These are phyloP conservation scores for Camelus bactrianus DNA, from an alignment of 2,113 vertebrate species.

Conservation along the genomic window DNA sequence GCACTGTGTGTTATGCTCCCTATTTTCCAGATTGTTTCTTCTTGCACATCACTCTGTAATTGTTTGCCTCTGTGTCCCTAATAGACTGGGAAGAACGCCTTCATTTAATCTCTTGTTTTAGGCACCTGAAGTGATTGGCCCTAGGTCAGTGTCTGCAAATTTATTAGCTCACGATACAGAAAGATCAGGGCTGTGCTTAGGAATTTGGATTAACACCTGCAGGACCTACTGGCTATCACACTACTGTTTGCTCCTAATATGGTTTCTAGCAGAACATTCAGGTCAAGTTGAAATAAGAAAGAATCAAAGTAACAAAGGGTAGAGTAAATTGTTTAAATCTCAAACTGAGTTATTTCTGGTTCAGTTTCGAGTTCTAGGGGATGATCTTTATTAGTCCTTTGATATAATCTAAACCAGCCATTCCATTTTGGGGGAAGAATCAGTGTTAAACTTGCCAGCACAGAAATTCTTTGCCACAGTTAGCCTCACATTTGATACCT, in stretches of 20 bases:
- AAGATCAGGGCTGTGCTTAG: neutral
- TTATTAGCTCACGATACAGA: conserved; percentile 4
- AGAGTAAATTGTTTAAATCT: conserved; percentile 54
- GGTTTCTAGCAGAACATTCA: conserved; percentile 1
- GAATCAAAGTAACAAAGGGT: neutral
- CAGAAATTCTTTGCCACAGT: conserved; percentile 1
- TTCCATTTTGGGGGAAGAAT: neutral
- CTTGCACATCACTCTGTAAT: neutral
- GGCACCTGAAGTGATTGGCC: neutral
- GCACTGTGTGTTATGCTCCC: neutral
- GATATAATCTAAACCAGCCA: conserved; percentile 35
- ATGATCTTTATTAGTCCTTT: conserved; percentile 31
- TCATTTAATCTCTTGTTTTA: conserved; percentile 45
- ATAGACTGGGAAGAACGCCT: neutral
- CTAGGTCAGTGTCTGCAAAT: neutral
- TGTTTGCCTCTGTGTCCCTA: neutral
- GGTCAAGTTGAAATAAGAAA: conserved; percentile 50
- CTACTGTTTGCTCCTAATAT: conserved; percentile 14
- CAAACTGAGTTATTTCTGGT: conserved; percentile 38
- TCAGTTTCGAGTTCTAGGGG: conserved; percentile 23
- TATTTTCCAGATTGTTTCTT: neutral
- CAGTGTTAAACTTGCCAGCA: neutral
- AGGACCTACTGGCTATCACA: neutral
- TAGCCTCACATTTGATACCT: neutral
- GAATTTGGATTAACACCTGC: conserved; percentile 3